phyloP scores from a whole-genome alignment of 37 sponge, comb jelly and placozoan genomes.

The Mnemiopsis leidyi region DNA sequence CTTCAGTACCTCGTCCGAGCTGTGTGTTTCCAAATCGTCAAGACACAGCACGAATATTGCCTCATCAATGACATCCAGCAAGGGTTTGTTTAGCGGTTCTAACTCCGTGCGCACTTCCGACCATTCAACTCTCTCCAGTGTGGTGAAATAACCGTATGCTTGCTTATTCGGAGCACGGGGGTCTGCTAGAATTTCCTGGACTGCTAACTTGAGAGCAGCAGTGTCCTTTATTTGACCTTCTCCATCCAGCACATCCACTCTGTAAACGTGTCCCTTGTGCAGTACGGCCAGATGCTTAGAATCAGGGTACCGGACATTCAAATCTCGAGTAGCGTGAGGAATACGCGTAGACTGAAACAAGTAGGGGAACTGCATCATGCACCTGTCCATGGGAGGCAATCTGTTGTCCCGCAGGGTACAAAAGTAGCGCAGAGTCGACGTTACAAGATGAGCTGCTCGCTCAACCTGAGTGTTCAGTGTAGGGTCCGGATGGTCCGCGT shows the following conservation, averaged over 20 bases:
- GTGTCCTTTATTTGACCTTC: slow-evolving; percentile 67
- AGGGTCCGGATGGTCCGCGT: slow-evolving; percentile 73
- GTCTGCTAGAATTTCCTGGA: slow-evolving; percentile 70
- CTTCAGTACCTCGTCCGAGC: slow-evolving; percentile 66
- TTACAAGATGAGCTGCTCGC: slow-evolving; percentile 77
- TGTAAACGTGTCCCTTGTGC: slow-evolving; percentile 79
- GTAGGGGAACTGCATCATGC: slow-evolving; percentile 88
- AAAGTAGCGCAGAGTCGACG: slow-evolving; percentile 75
- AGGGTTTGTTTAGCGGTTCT: slow-evolving; percentile 66
- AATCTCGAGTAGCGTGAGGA: slow-evolving; percentile 75
- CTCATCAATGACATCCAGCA: slow-evolving; percentile 74
- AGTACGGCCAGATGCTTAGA: slow-evolving; percentile 76
- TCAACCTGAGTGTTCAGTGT: slow-evolving; percentile 71
- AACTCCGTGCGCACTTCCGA: not conserved
- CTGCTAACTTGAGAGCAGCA: slow-evolving; percentile 42
- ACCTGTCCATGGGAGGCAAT: slow-evolving; percentile 85
- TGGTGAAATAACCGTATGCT: slow-evolving; percentile 72
- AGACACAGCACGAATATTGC: slow-evolving; percentile 86
- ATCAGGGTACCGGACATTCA: slow-evolving; percentile 61
- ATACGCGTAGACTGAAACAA: slow-evolving; percentile 88
- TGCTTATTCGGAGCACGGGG: slow-evolving; percentile 62
- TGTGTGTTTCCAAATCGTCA: slow-evolving; percentile 70
- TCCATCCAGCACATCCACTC: slow-evolving; percentile 69
- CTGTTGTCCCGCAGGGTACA: slow-evolving; percentile 70
- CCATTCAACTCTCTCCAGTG: slow-evolving; percentile 66